Evolutionary conservation across 2,888 invertebrate species (phyloP), one percentile per base, ranked within the genome.

Genomic region (Troilus luridus): DNA sequence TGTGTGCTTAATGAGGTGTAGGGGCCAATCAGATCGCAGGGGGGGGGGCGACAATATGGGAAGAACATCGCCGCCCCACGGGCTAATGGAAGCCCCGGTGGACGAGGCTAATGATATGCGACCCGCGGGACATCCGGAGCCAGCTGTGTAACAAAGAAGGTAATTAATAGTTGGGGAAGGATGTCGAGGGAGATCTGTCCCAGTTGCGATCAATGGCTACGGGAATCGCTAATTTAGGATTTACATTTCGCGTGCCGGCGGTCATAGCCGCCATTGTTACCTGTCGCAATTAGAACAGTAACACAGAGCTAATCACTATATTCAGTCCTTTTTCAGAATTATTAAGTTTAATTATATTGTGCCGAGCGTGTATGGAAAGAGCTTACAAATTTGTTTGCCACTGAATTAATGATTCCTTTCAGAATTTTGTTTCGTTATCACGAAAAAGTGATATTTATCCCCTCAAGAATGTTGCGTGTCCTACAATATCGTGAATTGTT

Each of bases 1-100:
- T 77, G 72, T 41, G 72, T 27, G 72, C 7, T 77, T 77, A 77
- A 77, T 77, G 72, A 77, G 72, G 27, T 77, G 72, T 41, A 77
- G 17, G 72, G 10, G 1, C 72, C 72, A 77, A 77, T 77, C 41
- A 77, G 72, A 77, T 77, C 27, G 41, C 41, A 27, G 27, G 41
- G 72, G 72, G 27, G 41, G 72, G 27, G 17, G 24, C 6, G 67
- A 24, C 21, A 62, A 19, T 1, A 19, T 21, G 64, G 64, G 64
- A n/a, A n/a, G 11, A n/a, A n/a, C 64, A 77, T 9, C 67, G 3
- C 14, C 67, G 3, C 67, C 17, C 72, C 72, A 8, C 8, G 7
- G 6, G 67, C 6, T 67, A 27, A 67, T 27, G 24, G 67, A 12
- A 10, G n/a, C 24, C 24, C 67, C 24, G 24, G 5, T 12, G 14